These are phyloP conservation scores for Megalonaias nervosa DNA, from an alignment of 1,140 invertebrate genomes.

Conservation along the genomic window DNA sequence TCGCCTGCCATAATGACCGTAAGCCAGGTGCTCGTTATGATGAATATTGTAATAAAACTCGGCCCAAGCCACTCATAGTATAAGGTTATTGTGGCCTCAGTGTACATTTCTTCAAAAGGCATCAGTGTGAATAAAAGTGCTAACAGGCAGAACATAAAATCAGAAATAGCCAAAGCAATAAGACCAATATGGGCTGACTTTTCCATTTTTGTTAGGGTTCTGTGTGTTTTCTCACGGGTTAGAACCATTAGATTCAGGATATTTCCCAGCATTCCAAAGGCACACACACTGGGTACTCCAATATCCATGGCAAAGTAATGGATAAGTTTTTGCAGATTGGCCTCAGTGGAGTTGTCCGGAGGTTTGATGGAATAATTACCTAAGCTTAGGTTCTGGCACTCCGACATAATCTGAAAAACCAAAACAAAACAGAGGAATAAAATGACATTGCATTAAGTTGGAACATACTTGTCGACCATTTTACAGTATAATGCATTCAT, in stretches of 20 bases:
- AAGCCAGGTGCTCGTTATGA: conserved; percentile 66
- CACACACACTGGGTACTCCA: conserved; percentile 57
- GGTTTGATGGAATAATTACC: conserved; percentile 5
- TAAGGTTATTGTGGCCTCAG: conserved; percentile 32
- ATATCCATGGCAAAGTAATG: conserved; percentile 55
- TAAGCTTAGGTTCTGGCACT: conserved; percentile 27
- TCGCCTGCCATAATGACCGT: conserved; percentile 68
- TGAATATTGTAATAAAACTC: conserved; percentile 66
- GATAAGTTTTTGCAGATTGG: conserved; percentile 40
- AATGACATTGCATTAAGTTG: not conserved
- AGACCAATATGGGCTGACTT: conserved; percentile 67
- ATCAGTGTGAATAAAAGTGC: conserved; percentile 59
- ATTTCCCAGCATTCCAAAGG: conserved; percentile 65
- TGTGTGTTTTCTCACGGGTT: conserved; percentile 63
- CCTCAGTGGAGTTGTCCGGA: conserved; percentile 10
- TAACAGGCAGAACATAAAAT: conserved; percentile 67
- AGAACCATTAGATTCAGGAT: conserved; percentile 65
- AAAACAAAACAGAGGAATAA: conserved; percentile 8
- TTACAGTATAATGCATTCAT: too few relatives aligned
- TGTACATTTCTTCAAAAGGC: conserved; percentile 45
- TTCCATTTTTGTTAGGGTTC: conserved; percentile 66
- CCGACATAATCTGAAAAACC: conserved; percentile 41
- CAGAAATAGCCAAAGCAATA: conserved; percentile 66
- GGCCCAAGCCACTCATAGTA: conserved; percentile 57
- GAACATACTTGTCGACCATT: too few relatives aligned